A percentile compares a stretch with the other conserved stretches of the same genome.
Evolutionary conservation across 2,113 vertebrate species (phyloP).

Genomic region (Tachysurus fulvidraco): DNA sequence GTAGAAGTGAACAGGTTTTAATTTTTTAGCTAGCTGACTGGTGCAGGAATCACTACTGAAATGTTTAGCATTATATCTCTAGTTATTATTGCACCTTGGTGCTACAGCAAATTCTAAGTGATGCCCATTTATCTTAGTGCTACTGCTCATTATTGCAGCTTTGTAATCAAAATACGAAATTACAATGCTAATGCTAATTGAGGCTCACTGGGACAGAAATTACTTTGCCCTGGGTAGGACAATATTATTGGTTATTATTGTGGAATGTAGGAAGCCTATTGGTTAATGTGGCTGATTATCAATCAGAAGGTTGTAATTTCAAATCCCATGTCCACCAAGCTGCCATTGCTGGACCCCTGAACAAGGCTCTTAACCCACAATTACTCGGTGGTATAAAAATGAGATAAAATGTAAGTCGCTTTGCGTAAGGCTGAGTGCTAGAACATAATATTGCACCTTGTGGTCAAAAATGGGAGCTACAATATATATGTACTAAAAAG

Average conservation of each 20-base stretch:
- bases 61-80: no score
- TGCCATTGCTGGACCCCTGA: no score
- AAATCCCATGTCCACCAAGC: no score
- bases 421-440: no score
- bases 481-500: not conserved
- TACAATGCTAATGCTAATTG: not conserved
- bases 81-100: no score
- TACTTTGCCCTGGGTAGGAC: not conserved
- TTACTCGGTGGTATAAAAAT: no score
- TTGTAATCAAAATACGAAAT: not conserved
- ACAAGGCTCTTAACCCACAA: no score
- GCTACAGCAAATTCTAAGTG: not conserved
- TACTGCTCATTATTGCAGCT: not conserved
- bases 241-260: not conserved
- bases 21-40: conserved; percentile 8
- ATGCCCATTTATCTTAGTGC: not conserved
- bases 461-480: not conserved
- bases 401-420: no score
- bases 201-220: not conserved
- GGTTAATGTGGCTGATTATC: no score
- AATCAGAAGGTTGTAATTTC: no score
- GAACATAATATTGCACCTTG: not conserved
- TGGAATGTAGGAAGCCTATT: no score
- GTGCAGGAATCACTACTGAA: no score
- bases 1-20: conserved; percentile 40